Conservation (phyloP, 2,113 vertebrate species). For the Lota lota region DNA sequence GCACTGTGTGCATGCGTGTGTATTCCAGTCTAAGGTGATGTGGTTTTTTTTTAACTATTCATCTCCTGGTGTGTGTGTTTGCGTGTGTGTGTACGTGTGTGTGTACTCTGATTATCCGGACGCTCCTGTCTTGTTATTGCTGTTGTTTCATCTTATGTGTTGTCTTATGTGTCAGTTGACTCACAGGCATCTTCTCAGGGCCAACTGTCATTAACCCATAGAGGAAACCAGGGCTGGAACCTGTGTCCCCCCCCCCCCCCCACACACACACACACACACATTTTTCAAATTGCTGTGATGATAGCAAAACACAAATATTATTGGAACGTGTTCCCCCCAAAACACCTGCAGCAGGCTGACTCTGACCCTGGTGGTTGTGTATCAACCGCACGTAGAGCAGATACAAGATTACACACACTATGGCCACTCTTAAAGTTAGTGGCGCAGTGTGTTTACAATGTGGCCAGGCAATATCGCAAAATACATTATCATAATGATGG, state of each 20-base stretch:
- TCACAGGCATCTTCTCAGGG: too few relatives aligned
- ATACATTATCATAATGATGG: too few relatives aligned
- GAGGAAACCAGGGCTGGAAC: too few relatives aligned
- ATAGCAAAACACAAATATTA: constrained; percentile 58
- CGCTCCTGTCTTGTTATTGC: too few relatives aligned
- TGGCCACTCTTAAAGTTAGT: too few relatives aligned
- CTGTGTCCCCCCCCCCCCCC: background rate
- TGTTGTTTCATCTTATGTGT: too few relatives aligned
- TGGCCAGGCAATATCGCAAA: too few relatives aligned
- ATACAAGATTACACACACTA: too few relatives aligned
- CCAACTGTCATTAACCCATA: too few relatives aligned
- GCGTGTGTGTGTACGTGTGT: background rate
- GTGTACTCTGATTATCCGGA: too few relatives aligned
- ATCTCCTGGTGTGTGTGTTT: constrained; percentile 11
- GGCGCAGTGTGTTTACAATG: too few relatives aligned
- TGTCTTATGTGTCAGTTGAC: too few relatives aligned
- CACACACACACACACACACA: constrained; percentile 17
- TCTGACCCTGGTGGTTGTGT: background rate
- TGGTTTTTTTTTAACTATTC: constrained; percentile 1
- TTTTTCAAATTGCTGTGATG: constrained; percentile 42
- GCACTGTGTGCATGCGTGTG: background rate
- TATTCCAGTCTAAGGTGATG: constrained; percentile 1
- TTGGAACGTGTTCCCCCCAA: constrained; percentile 42
- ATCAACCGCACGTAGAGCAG: constrained; percentile 34
- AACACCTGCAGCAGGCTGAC: constrained; percentile 42